Conservation (phyloP, 2,888 invertebrate species). For the Trypoxylon attenuatum region DNA sequence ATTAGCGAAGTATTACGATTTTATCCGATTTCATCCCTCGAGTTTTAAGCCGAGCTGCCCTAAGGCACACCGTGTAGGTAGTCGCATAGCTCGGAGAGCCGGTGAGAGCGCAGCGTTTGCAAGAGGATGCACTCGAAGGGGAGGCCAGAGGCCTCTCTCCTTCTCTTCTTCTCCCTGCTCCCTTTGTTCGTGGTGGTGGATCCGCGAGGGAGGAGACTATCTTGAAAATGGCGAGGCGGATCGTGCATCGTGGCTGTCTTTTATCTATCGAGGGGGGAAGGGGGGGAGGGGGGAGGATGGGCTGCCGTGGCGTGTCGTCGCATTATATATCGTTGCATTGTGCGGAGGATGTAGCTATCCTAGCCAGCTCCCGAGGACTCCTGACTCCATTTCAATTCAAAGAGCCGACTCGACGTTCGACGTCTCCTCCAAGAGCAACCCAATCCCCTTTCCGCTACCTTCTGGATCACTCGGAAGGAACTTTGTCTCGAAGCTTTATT, state of each 20-base stretch:
- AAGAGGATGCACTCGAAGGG: constrained; percentile 17
- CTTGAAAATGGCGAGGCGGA: constrained; percentile 70
- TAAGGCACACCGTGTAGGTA: neutral
- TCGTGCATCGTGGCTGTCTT: constrained; percentile 56
- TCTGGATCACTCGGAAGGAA: too few relatives aligned
- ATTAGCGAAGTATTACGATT: too few relatives aligned
- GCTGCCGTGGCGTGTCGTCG: constrained; percentile 25
- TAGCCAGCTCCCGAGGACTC: constrained; percentile 10
- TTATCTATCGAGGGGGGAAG: constrained; percentile 47
- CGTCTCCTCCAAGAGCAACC: neutral
- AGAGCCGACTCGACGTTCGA: too few relatives aligned
- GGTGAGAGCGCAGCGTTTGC: neutral
- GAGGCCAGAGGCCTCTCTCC: constrained; percentile 29
- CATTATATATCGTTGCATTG: constrained; percentile 50
- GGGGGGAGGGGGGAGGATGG: neutral
- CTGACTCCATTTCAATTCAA: constrained; percentile 7
- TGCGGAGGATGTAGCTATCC: constrained; percentile 45
- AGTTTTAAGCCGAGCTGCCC: too few relatives aligned
- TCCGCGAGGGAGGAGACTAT: constrained; percentile 68
- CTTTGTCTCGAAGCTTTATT: too few relatives aligned
- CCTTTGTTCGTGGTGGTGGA: too few relatives aligned
- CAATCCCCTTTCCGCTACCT: neutral
- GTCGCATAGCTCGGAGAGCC: neutral
- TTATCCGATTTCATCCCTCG: too few relatives aligned
- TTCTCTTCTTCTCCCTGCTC: constrained; percentile 44